phyloP scores from a whole-genome alignment of 2,797 vertebrate species.

The Rousettus madagascariensis region DNA sequence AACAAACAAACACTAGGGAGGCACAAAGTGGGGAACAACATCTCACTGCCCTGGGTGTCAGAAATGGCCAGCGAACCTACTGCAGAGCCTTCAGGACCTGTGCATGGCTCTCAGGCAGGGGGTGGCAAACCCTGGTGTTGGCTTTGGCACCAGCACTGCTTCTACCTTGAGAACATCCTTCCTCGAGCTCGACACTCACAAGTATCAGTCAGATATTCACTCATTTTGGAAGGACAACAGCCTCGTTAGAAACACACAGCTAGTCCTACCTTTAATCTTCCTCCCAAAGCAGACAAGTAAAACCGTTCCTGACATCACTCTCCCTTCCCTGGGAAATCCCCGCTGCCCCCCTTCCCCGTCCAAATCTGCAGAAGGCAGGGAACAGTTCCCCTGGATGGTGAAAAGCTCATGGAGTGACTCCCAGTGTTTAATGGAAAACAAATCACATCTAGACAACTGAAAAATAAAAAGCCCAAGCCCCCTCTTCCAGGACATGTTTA shows the following conservation, averaged over 20 bases:
- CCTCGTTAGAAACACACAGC: not conserved
- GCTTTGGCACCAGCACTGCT: rapidly evolving
- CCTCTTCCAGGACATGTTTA: not conserved
- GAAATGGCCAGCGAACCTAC: not conserved
- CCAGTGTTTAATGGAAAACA: not conserved
- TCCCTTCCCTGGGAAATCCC: not conserved
- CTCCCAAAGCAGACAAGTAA: not conserved
- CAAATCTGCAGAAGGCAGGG: not conserved
- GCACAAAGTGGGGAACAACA: not conserved
- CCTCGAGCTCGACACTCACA: not conserved
- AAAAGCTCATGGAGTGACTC: not conserved
- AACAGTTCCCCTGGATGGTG: not conserved
- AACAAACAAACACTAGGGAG: not conserved
- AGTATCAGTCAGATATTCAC: not conserved
- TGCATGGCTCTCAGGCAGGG: not conserved
- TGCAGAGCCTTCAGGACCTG: not conserved
- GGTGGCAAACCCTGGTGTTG: not conserved
- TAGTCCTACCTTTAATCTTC: not conserved
- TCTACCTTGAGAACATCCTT: not conserved
- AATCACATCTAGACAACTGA: not conserved
- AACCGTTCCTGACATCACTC: not conserved
- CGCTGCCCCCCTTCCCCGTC: too few relatives aligned
- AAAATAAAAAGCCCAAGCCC: not conserved
- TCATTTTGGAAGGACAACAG: not conserved
- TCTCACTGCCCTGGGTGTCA: not conserved